These are phyloP conservation scores for Tetanocera ferruginea DNA, from an alignment of 2,888 invertebrate species.

Conservation along the genomic window DNA sequence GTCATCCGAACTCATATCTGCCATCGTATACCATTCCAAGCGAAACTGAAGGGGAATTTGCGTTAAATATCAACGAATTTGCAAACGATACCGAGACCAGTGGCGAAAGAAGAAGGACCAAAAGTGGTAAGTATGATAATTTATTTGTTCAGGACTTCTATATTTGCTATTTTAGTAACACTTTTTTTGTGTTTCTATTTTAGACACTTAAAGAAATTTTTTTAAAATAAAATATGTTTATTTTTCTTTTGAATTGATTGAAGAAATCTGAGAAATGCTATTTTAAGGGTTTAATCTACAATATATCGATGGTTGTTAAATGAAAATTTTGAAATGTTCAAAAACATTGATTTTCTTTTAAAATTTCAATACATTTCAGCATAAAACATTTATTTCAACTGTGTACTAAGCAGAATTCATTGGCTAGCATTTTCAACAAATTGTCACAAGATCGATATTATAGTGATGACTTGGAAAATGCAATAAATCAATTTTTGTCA, in stretches of 20 bases:
- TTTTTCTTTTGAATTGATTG: neutral
- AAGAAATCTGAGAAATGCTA: neutral
- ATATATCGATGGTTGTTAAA: too few species aligned
- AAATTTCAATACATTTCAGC: too few species aligned
- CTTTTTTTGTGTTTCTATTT: neutral
- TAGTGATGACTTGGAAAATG: too few species aligned
- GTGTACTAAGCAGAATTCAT: too few species aligned
- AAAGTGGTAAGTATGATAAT: constrained; percentile 2
- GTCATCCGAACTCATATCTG: constrained; percentile 88
- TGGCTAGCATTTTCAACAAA: too few species aligned
- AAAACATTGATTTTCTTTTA: too few species aligned
- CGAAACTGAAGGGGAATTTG: constrained; percentile 71
- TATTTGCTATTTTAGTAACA: neutral
- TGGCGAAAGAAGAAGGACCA: constrained; percentile 10
- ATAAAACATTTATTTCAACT: too few species aligned
- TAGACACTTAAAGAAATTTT: neutral
- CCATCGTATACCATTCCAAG: constrained; percentile 79
- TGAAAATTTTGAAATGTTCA: too few species aligned
- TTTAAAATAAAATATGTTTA: neutral
- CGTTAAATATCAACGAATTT: constrained; percentile 30
- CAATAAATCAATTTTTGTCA: too few species aligned
- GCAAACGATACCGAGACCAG: neutral
- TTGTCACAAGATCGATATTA: too few species aligned
- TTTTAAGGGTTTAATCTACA: neutral
- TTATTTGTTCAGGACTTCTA: neutral